Evolutionary conservation across 2,113 vertebrate species (phyloP), one percentile per base, ranked within the genome.

Genomic region (Mus spicilegus): DNA sequence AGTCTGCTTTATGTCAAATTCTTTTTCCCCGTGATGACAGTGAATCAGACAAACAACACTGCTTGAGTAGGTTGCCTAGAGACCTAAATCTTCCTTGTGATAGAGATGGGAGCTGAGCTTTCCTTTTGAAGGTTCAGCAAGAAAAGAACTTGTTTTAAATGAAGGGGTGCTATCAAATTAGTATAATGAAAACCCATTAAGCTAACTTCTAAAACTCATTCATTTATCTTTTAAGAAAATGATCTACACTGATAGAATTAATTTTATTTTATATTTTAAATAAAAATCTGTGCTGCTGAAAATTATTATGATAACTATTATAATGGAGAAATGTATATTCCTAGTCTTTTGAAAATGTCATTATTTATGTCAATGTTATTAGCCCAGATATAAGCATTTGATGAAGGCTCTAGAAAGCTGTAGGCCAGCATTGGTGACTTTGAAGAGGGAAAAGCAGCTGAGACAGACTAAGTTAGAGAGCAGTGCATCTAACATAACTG

Each of bases 201-300:
- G 61, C 61, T 80, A 69, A 85, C 39, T 49, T 63, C n/a, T 63
- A 7, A 90, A 97, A 67, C 51, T 77, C n/a, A 81, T 14, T 70
- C 42, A 22, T 94, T 89, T 77, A 8, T 39, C 16, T 93, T 33
- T 33, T 73, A 63, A 81, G 39, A 91, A 70, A 89, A 70, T 93
- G 72, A 94, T 81, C 91, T 77, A 77, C 82, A 2, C 8, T 51
- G 67, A 95, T 24, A 87, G 78, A 93, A 77, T 33, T 1, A 86
- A 89, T 67, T 67, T 76, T 82, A 73, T 69, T 86, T 96, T 75
- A 72, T 77, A 81, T 94, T 94, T 94, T 33, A 91, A 93, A 93
- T 86, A 33, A 86, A 95, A 95, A 85, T 81, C 42, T 49, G 49
- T 49, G 39, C 73, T 91, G 80, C 12, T 87, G 58, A 49, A 70